These are phyloP conservation scores for Nothocercus julius DNA, from an alignment of 2,113 vertebrate species.

Conservation along the genomic window DNA sequence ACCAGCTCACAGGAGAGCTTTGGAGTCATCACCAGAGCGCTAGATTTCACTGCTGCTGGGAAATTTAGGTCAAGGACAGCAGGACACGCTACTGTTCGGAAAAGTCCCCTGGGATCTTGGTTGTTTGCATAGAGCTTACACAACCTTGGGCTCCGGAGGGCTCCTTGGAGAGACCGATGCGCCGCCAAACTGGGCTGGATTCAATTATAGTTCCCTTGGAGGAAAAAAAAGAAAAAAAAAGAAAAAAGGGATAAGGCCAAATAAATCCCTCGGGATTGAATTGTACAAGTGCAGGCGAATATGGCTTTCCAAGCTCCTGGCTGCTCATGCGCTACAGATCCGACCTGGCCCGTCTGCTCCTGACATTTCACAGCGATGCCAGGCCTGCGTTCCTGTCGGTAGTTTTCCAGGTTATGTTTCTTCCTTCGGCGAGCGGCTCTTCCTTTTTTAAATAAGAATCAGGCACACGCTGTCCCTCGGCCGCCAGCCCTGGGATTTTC, in stretches of 20 bases:
- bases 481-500: slow-evolving; percentile 50
- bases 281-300: not conserved
- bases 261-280: not conserved
- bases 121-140: not conserved
- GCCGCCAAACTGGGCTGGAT: not conserved
- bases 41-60: not conserved
- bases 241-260: not conserved
- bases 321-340: fast-evolving
- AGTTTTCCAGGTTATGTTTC: not conserved
- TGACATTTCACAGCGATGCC: fast-evolving
- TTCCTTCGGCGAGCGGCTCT: not conserved
- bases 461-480: slow-evolving; percentile 24
- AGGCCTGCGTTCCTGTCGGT: fast-evolving
- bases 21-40: not conserved
- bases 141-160: not conserved
- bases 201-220: not conserved
- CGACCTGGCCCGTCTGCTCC: fast-evolving
- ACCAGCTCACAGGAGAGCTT: not conserved
- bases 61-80: slow-evolving; percentile 52
- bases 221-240: no score
- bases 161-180: not conserved
- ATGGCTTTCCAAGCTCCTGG: not conserved
- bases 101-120: not conserved
- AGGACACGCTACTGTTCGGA: not conserved
- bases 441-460: not conserved